A percentile compares a stretch with the other conserved stretches of the same genome.
Conservation (phyloP, 1,140 invertebrate genomes). For the Notospermus geniculatus region DNA sequence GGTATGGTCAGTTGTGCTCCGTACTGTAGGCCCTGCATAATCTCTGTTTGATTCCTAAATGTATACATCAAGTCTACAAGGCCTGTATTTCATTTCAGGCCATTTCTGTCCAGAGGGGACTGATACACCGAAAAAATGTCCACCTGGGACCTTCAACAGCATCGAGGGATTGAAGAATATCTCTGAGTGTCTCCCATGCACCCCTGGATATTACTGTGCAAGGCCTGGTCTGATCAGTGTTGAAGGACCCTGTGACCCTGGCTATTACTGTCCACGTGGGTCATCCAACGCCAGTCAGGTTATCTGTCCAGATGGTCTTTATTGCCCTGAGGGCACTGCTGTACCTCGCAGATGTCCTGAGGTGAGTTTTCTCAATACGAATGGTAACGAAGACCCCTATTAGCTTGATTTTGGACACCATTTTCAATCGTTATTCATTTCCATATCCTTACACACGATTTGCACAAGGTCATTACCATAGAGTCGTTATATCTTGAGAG, state of each 20-base stretch:
- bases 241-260: conserved; percentile 33
- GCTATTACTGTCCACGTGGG: conserved; percentile 44
- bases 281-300: conserved; percentile 32
- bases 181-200: conserved; percentile 42
- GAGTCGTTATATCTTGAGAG: no score
- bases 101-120: conserved; percentile 46
- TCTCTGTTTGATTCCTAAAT: no score
- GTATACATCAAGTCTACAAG: no score
- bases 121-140: conserved; percentile 34
- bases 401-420: no score
- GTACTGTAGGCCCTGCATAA: no score
- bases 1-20: no score
- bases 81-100: no score
- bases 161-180: conserved; percentile 32
- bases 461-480: no score
- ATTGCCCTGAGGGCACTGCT: conserved; percentile 44
- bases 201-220: conserved; percentile 39
- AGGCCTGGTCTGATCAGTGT: conserved; percentile 31
- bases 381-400: no score
- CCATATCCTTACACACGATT: no score
- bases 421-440: no score
- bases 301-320: conserved; percentile 45
- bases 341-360: conserved; percentile 41
- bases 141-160: conserved; percentile 41
- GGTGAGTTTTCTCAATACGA: no score